These are phyloP conservation scores for Carcharodon carcharias DNA, from an alignment of 2,797 vertebrate genomes.

Conservation along the genomic window DNA sequence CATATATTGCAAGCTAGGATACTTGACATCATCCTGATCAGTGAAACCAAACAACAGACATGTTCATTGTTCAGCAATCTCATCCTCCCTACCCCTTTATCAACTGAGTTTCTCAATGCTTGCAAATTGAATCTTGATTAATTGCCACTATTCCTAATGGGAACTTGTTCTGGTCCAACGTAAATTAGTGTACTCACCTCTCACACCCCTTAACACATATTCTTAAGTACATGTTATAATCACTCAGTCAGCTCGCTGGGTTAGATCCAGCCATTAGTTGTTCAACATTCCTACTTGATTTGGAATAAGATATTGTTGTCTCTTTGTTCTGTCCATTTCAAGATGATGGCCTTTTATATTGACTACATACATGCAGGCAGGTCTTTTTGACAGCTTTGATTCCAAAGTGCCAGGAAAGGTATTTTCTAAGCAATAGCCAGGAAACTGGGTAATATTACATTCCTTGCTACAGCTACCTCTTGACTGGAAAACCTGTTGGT, in stretches of 20 bases:
- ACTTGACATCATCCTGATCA: neutral
- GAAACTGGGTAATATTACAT: neutral
- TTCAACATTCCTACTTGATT: neutral
- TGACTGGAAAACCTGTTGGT: no score
- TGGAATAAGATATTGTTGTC: neutral
- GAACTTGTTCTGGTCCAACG: neutral
- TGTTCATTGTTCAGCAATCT: neutral
- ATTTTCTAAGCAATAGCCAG: neutral
- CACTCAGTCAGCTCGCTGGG: neutral
- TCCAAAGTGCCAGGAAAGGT: neutral
- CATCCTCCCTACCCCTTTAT: neutral
- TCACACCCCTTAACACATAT: neutral
- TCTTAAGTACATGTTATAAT: neutral
- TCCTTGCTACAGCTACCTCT: neutral
- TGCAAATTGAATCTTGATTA: neutral
- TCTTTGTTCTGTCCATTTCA: neutral
- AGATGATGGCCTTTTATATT: neutral
- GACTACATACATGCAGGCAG: neutral
- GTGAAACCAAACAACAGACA: neutral
- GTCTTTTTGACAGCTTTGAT: neutral
- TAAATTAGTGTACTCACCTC: neutral
- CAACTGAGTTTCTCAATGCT: neutral
- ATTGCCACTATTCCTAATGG: neutral
- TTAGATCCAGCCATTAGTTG: neutral
- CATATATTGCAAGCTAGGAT: neutral